Percentiles rank a stretch among this genome's conserved stretches.
Evolutionary conservation across 2,113 vertebrate genomes (phyloP).

Genomic region (Eudorcas thomsonii): DNA sequence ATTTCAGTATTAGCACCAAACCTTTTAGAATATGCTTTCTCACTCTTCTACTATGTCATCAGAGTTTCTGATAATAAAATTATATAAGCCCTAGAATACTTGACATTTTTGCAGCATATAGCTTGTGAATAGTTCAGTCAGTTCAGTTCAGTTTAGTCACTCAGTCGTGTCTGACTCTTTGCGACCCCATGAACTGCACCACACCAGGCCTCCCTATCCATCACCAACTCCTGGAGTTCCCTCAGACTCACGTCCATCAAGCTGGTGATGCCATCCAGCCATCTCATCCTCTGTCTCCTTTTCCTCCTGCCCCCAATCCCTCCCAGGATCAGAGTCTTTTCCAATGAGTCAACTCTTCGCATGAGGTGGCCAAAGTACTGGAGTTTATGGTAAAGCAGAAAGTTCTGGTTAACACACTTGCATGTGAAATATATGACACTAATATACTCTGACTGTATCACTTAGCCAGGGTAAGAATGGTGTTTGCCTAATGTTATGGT

Average conservation of each 20-base stretch:
- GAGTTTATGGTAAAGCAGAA: neutral
- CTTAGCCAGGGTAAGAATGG: neutral
- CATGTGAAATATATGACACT: neutral
- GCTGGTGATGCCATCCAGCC: no score
- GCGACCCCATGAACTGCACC: no score
- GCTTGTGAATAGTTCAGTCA: neutral
- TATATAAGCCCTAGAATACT: neutral
- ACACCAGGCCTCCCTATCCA: no score
- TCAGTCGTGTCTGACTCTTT: no score
- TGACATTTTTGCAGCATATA: neutral
- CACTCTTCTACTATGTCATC: neutral
- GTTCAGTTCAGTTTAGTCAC: no score
- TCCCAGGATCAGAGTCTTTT: no score
- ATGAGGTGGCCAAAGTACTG: no score
- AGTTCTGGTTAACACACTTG: neutral
- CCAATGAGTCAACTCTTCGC: no score
- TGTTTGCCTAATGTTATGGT: neutral
- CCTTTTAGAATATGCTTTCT: neutral
- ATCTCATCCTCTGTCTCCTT: no score
- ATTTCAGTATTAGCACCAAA: neutral
- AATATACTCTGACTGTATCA: neutral
- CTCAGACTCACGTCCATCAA: accelerated
- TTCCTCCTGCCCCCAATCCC: no score
- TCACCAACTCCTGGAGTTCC: no score
- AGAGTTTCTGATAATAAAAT: neutral